phyloP scores from a whole-genome alignment of 35 echinoderm and acorn worm species.

The Eucidaris tribuloides region DNA sequence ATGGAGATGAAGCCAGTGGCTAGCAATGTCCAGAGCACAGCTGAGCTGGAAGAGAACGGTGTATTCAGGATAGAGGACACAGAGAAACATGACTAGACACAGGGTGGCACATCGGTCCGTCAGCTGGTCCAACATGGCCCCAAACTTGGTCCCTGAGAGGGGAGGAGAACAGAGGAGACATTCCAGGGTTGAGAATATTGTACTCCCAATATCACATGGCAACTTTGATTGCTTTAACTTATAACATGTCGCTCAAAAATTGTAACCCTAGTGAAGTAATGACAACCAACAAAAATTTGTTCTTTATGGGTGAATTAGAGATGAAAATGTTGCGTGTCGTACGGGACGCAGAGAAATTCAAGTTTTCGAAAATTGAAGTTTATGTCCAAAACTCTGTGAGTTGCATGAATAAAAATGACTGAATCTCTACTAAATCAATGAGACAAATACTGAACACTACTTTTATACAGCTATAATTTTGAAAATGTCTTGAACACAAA shows the following conservation, averaged over 20 bases:
- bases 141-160: conserved; percentile 87
- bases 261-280: background rate
- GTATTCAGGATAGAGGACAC: conserved; percentile 81
- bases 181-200: background rate
- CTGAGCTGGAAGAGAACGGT: conserved; percentile 88
- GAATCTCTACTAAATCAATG: too few species aligned
- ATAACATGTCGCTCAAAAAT: background rate
- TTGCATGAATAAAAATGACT: too few species aligned
- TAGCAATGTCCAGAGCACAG: conserved; percentile 71
- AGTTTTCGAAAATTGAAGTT: background rate
- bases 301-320: too few species aligned
- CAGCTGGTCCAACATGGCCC: conserved; percentile 97
- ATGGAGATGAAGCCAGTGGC: conserved; percentile 98
- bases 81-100: conserved; percentile 69
- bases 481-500: too few species aligned
- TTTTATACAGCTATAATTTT: too few species aligned
- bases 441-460: background rate
- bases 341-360: too few species aligned
- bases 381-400: too few species aligned
- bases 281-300: too few species aligned
- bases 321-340: too few species aligned
- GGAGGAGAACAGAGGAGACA: background rate
- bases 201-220: background rate
- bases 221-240: background rate
- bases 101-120: conserved; percentile 86